Base-by-base conservation (phyloP, 2,113 vertebrate species). In the Sylvia atricapilla region DNA sequence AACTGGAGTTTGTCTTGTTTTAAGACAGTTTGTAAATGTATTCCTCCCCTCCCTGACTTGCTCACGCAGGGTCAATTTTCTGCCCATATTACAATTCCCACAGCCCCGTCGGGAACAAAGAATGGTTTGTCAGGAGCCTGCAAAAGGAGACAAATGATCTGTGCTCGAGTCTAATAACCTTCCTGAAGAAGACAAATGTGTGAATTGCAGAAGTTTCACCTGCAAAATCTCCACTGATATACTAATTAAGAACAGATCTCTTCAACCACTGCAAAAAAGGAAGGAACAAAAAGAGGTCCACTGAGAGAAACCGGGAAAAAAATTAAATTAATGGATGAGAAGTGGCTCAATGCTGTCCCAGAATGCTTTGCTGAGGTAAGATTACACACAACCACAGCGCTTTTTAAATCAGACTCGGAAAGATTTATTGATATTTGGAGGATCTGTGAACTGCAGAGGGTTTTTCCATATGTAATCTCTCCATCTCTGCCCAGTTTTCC, bases 171-270 rank as follows among this genome's bases (percentile, higher is more conserved):
- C 88, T 96, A 95, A 96, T 94, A 97, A 97, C 93, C 88, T 90
- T 96, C 83, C 77, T 58, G 90, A 93, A 95, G 95, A 95, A 94
- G 94, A 92, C 69, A 93, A 76, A 96, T 94, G 94, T 89, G 88
- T 89, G 93, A 95, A 96, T 89, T 94, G 90, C 95, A 87, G 64
- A 96, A 97, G 73, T 95, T 95, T 95, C 92, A 96, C 92, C 94
- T 95, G 69, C 43, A 94, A 96, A 96, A 82, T 96, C 93, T 93
- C 92, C 75, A 87, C 73, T 89, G 96, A 93, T 88, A 58, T 24
- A 84, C 76, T 96, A 96, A 97, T 96, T 96, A 95, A 93, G 80
- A 91, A 72, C 68, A 72, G 76, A 93, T 72, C 35, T 81, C 82
- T 93, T 90, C 68, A 74, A 89, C 22, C 11, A 7, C 50, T 73